Evolutionary conservation across 2,113 vertebrate genomes (phyloP), one percentile per base, ranked within the genome.

Genomic region (Dinomys branickii): DNA sequence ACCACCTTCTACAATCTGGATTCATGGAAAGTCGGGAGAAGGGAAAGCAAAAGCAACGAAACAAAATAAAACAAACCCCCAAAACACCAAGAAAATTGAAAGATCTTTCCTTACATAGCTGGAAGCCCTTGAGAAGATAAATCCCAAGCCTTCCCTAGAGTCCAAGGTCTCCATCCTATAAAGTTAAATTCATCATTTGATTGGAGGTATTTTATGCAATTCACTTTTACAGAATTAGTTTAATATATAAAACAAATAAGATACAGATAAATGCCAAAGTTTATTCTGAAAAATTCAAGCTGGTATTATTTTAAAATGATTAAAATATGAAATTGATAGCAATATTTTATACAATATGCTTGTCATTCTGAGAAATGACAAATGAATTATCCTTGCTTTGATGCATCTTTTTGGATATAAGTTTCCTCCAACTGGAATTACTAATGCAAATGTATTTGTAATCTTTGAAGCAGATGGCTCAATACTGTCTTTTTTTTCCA

Each of bases 391-490:
- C 98, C 69, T 98, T 93, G 78, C 97, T 95, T 88, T 97, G 58
- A 94, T 88, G 77, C 93, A 58, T 87, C 35, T 98, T 96, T 47
- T 75, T 52, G 73, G 63, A 84, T 81, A 89, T 24, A 95, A 92
- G 88, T 20, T 85, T 82, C 90, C 44, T 50, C 88, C 87, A 92
- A 65, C 95, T 95, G 78, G 67, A 92, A 93, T 96, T 90, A 52
- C 88, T 92, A 77, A 94, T 95, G 77, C 95, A 95, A 97, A 93
- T 87, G 0, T 89, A 94, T 97, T 54, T 97, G 84, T 83, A 90
- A 95, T 44, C 85, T 63, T 78, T 94, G 86, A 97, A 98, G 89
- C 97, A 98, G 98, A 97, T 97, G 97, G 97, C 20, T 69, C n/a
- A 0, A 2, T 96, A 85, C 78, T 86, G 52, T 69, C 50, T 90